phyloP scores from a whole-genome alignment of 2,797 vertebrate genomes.

The Buceros bicornis region DNA sequence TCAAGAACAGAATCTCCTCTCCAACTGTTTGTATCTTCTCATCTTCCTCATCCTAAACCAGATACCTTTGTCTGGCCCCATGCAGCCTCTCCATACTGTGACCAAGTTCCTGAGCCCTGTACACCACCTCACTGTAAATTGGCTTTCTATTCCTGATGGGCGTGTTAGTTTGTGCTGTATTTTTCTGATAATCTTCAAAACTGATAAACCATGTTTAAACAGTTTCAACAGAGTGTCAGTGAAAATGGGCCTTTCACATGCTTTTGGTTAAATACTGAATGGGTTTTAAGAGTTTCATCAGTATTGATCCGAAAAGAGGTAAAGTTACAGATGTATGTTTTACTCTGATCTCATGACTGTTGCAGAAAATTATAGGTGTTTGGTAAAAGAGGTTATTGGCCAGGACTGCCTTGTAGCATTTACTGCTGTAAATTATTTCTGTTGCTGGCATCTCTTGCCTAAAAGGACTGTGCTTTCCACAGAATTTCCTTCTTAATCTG shows the following conservation, averaged over 20 bases:
- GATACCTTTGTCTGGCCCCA: conserved; percentile 85
- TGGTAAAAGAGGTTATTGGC: not conserved
- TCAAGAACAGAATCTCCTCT: conserved; percentile 90
- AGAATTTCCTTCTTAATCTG: not conserved
- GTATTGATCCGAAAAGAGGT: not conserved
- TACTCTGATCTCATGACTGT: not conserved
- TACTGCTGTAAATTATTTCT: not conserved
- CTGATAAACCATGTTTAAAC: conserved; percentile 64
- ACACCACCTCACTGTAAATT: conserved; percentile 88
- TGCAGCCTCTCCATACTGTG: conserved; percentile 85
- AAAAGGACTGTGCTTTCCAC: not conserved
- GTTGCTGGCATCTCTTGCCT: not conserved
- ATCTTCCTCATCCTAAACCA: conserved; percentile 83
- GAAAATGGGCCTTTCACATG: conserved; percentile 8
- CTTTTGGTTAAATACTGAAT: not conserved
- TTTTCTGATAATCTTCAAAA: conserved; percentile 82
- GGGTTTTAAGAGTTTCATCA: not conserved
- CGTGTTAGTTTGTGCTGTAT: conserved; percentile 64
- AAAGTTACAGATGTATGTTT: not conserved
- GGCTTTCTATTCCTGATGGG: conserved; percentile 74
- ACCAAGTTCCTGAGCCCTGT: conserved; percentile 82
- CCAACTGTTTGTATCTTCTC: conserved; percentile 86
- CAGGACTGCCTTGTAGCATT: not conserved
- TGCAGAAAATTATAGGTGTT: not conserved
- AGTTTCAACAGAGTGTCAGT: not conserved